Percentiles rank a stretch among this genome's conserved stretches.
Conservation (phyloP, 2,888 invertebrate species). For the Ditula angustiorana region DNA sequence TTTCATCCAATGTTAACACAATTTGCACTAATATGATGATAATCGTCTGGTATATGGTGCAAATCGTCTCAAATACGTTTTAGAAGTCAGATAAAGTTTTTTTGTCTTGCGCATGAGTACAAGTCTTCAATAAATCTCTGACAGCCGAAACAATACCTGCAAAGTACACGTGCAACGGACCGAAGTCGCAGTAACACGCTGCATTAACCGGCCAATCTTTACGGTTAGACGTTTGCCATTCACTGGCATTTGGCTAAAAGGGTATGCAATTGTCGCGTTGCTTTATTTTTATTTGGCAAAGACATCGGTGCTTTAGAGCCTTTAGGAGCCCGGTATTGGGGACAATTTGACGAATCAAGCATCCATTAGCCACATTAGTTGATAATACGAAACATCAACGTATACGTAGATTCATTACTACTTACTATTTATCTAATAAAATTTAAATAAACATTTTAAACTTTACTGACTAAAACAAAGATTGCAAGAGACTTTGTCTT, state of each 20-base stretch:
- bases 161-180: conserved; percentile 44
- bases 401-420: too few relatives aligned
- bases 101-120: background rate
- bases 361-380: too few relatives aligned
- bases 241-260: conserved; percentile 56
- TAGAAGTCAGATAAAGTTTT: background rate
- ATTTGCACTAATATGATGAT: too few relatives aligned
- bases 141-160: conserved; percentile 14
- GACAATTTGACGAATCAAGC: background rate
- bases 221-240: conserved; percentile 51
- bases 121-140: background rate
- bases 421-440: too few relatives aligned
- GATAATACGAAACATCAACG: too few relatives aligned
- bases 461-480: too few relatives aligned
- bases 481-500: background rate
- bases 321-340: background rate
- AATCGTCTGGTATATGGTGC: too few relatives aligned
- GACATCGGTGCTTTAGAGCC: conserved; percentile 1
- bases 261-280: conserved; percentile 39
- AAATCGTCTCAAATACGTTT: too few relatives aligned
- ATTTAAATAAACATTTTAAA: too few relatives aligned
- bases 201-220: conserved; percentile 53
- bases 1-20: too few relatives aligned
- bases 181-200: conserved; percentile 48
- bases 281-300: conserved; percentile 23